Percentiles rank a stretch among this genome's conserved stretches.
Evolutionary conservation across 1,140 invertebrate genomes (phyloP).

Genomic region (Trichoplusia ni): DNA sequence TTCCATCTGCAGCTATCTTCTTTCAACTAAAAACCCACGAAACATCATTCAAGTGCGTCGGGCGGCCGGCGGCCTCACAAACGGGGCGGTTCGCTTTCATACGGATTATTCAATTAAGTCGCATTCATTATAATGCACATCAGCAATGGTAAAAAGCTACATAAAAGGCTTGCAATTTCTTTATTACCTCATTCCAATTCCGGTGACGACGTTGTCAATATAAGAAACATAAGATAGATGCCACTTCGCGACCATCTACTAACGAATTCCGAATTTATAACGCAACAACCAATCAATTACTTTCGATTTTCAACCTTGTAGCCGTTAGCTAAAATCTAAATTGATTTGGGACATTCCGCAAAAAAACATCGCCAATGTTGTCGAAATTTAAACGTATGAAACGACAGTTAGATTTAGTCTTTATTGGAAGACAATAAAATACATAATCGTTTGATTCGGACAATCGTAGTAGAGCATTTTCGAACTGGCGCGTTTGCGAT

Average conservation of each 20-base stretch:
- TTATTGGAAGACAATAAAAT: constrained; percentile 28
- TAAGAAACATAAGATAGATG: constrained; percentile 69
- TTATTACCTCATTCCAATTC: constrained; percentile 70
- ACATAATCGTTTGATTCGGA: constrained; percentile 26
- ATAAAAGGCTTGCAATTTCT: constrained; percentile 66
- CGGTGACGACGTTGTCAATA: constrained; percentile 58
- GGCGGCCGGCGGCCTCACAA: constrained; percentile 22
- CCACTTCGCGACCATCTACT: constrained; percentile 55
- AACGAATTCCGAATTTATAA: constrained; percentile 50
- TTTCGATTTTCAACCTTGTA: constrained; percentile 35
- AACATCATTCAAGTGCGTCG: background rate
- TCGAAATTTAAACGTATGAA: constrained; percentile 34
- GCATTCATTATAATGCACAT: constrained; percentile 56
- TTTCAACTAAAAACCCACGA: background rate
- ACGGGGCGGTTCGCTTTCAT: constrained; percentile 40
- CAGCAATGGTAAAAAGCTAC: constrained; percentile 47
- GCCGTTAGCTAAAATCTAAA: background rate
- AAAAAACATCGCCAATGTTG: constrained; percentile 17
- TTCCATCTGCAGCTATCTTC: no score
- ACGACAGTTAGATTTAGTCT: constrained; percentile 4
- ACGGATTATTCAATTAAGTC: constrained; percentile 59
- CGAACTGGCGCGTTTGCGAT: constrained; percentile 36
- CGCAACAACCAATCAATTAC: constrained; percentile 15
- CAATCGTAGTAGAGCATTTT: constrained; percentile 36
- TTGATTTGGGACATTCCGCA: background rate